phyloP scores from a whole-genome alignment of 2,888 invertebrate species.

The Metellina segmentata region DNA sequence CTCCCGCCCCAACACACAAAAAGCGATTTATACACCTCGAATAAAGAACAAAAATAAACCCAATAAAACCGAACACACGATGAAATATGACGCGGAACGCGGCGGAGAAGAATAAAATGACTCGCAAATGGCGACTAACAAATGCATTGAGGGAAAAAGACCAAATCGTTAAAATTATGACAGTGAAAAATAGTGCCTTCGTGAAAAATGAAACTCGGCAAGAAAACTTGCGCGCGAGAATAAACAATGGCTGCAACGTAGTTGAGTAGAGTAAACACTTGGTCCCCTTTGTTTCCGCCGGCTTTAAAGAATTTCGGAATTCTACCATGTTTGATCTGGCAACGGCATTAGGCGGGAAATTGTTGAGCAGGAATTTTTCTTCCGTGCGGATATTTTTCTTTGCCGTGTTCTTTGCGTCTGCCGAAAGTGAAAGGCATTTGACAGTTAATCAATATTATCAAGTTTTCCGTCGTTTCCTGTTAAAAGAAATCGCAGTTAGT shows the following conservation, averaged over 20 bases:
- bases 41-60: conserved; percentile 36
- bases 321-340: conserved; percentile 53
- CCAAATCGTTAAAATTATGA: conserved; percentile 69
- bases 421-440: conserved; percentile 53
- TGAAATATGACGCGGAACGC: conserved; percentile 50
- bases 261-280: conserved; percentile 65
- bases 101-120: conserved; percentile 49
- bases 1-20: background rate
- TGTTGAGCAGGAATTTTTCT: conserved; percentile 52
- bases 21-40: conserved; percentile 49
- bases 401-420: conserved; percentile 13
- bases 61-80: conserved; percentile 65
- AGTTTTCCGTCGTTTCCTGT: conserved; percentile 41
- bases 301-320: conserved; percentile 59
- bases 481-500: conserved; percentile 55
- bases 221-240: conserved; percentile 55
- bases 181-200: conserved; percentile 60
- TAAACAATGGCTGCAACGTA: conserved; percentile 54
- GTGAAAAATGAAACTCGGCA: conserved; percentile 63
- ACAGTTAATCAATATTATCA: conserved; percentile 64
- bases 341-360: conserved; percentile 58
- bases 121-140: conserved; percentile 59
- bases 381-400: conserved; percentile 13
- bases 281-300: conserved; percentile 58
- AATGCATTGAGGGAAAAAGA: conserved; percentile 61